Percentiles rank a stretch among this genome's conserved stretches.
Conservation (phyloP, 2,888 invertebrate genomes). For the Brenthis ino region DNA sequence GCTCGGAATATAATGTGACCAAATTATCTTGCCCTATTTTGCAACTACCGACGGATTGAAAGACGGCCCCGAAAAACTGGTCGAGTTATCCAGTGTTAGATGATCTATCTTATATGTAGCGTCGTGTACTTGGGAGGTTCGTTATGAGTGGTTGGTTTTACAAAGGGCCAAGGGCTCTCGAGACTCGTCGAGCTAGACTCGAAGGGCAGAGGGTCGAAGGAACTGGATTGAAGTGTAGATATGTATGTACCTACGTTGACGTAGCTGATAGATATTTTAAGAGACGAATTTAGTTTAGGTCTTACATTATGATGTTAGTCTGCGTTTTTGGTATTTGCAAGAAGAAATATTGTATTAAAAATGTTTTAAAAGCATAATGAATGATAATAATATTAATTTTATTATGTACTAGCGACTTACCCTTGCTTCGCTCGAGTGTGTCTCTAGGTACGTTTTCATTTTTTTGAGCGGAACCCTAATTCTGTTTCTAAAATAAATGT, state of each 20-base stretch:
- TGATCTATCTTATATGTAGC: constrained; percentile 27
- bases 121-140: constrained; percentile 45
- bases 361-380: too few species aligned
- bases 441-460: too few species aligned
- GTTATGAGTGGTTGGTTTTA: constrained; percentile 54
- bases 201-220: constrained; percentile 72
- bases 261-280: constrained; percentile 16
- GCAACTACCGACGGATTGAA: constrained; percentile 2
- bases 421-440: too few species aligned
- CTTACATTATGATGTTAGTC: neutral
- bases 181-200: constrained; percentile 68
- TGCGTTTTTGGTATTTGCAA: too few species aligned
- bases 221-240: constrained; percentile 61
- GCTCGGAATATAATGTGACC: constrained; percentile 20
- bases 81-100: constrained; percentile 18
- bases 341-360: too few species aligned
- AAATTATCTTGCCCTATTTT: neutral
- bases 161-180: constrained; percentile 68
- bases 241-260: constrained; percentile 17
- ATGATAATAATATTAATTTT: too few species aligned
- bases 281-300: constrained; percentile 1
- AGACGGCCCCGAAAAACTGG: constrained; percentile 16
- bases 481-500: too few species aligned
- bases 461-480: too few species aligned
- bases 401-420: too few species aligned